These are phyloP conservation scores for Gonatopus flavifemur DNA, from an alignment of 1,140 invertebrate species.

Conservation along the genomic window DNA sequence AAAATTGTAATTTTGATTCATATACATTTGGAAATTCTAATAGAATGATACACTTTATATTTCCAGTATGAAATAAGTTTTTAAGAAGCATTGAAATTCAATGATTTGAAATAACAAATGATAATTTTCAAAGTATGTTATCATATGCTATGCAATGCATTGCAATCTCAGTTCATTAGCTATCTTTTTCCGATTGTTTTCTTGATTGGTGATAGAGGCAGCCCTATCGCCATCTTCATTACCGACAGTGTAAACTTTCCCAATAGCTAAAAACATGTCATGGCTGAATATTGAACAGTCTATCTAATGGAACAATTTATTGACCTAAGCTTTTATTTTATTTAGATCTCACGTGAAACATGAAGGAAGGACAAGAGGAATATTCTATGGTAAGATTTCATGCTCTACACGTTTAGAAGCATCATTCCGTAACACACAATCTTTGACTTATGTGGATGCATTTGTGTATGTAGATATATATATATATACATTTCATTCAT, in stretches of 20 bases:
- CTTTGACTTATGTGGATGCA: slow-evolving; percentile 1
- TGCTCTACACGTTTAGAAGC: neutral
- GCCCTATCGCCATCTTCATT: slow-evolving; percentile 22
- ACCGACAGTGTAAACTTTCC: slow-evolving; percentile 14
- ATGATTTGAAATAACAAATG: neutral
- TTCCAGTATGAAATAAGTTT: too few species aligned
- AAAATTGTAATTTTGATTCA: too few species aligned
- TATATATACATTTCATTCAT: neutral
- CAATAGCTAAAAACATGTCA: slow-evolving; percentile 25
- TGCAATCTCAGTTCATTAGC: neutral
- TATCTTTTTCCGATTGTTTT: neutral
- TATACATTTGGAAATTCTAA: too few species aligned
- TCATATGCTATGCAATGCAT: neutral
- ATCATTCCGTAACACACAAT: neutral
- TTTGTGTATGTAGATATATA: neutral
- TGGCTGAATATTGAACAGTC: slow-evolving; percentile 26
- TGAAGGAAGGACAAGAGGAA: neutral
- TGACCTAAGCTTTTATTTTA: slow-evolving; percentile 12
- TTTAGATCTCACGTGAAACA: slow-evolving; percentile 7
- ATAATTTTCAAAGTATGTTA: neutral
- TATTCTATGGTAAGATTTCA: slow-evolving; percentile 11
- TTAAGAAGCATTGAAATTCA: too few species aligned
- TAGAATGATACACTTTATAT: too few species aligned
- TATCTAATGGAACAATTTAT: slow-evolving; percentile 18
- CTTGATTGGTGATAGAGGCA: slow-evolving; percentile 26